phyloP scores from a whole-genome alignment of 2,888 invertebrate genomes.

The Nasonia oneida region DNA sequence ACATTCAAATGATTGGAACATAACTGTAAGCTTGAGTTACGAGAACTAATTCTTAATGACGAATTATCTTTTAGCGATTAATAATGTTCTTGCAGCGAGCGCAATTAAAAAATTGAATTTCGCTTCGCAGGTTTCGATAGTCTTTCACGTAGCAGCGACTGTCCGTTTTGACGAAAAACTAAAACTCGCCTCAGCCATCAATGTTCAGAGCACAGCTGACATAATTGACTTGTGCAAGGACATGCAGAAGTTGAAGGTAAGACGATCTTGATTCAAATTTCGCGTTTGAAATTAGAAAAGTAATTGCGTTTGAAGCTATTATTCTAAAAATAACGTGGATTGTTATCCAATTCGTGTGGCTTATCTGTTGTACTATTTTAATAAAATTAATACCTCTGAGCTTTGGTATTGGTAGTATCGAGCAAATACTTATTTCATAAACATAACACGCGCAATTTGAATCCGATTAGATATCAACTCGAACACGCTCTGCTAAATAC shows the following conservation, averaged over 20 bases:
- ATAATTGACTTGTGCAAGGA: slow-evolving; percentile 84
- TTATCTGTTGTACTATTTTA: no score
- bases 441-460: no score
- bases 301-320: no score
- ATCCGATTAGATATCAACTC: no score
- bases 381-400: no score
- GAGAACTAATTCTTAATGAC: not conserved
- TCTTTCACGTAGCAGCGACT: slow-evolving; percentile 89
- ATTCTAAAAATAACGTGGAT: no score
- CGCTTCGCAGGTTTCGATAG: slow-evolving; percentile 76
- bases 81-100: no score
- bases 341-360: no score
- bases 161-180: slow-evolving; percentile 88
- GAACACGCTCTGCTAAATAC: no score
- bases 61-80: not conserved
- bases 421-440: no score
- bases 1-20: not conserved
- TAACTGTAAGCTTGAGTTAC: not conserved
- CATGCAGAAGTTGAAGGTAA: slow-evolving; percentile 84
- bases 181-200: slow-evolving; percentile 85
- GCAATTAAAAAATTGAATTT: not conserved
- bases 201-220: slow-evolving; percentile 84
- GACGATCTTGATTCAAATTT: slow-evolving; percentile 39
- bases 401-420: no score
- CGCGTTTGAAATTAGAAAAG: not conserved